These are phyloP conservation scores for Monomorium pharaonis DNA, from an alignment of 1,140 invertebrate genomes.

Conservation along the genomic window DNA sequence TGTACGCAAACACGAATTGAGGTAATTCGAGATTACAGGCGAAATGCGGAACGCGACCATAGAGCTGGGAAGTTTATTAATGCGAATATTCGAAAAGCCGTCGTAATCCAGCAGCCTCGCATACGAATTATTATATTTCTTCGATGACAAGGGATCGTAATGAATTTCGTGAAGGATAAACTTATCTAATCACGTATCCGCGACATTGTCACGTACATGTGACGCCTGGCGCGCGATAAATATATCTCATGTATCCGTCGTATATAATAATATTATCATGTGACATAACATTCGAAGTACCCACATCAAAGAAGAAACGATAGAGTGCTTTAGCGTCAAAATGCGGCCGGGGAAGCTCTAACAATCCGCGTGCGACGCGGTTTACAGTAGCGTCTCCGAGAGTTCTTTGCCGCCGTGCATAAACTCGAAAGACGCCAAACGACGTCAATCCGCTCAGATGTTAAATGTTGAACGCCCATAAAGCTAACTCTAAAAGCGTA, in stretches of 20 bases:
- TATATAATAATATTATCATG: conserved; percentile 41
- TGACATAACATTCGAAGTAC: conserved; percentile 8
- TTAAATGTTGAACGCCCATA: conserved; percentile 18
- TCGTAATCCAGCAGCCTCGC: background rate
- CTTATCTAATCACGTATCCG: background rate
- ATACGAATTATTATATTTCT: conserved; percentile 33
- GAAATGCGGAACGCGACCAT: conserved; percentile 5
- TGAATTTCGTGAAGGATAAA: background rate
- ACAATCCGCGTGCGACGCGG: conserved; percentile 18
- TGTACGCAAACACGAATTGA: background rate
- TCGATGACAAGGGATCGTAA: background rate
- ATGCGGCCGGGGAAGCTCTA: conserved; percentile 10
- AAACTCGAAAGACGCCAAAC: conserved; percentile 39
- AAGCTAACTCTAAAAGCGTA: background rate
- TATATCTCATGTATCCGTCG: background rate
- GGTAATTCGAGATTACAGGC: conserved; percentile 37
- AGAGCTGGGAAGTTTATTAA: conserved; percentile 42
- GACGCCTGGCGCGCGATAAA: background rate
- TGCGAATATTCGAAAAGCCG: conserved; percentile 26
- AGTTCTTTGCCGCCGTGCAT: conserved; percentile 28
- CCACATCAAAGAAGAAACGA: conserved; percentile 13
- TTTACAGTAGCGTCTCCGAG: conserved; percentile 1
- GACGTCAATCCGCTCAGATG: conserved; percentile 43
- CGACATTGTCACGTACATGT: background rate
- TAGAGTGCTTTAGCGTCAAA: conserved; percentile 21